Evolutionary conservation across 2,113 vertebrate genomes (phyloP), one percentile per base, ranked within the genome.

Genomic region (Eudyptes chrysolophus): DNA sequence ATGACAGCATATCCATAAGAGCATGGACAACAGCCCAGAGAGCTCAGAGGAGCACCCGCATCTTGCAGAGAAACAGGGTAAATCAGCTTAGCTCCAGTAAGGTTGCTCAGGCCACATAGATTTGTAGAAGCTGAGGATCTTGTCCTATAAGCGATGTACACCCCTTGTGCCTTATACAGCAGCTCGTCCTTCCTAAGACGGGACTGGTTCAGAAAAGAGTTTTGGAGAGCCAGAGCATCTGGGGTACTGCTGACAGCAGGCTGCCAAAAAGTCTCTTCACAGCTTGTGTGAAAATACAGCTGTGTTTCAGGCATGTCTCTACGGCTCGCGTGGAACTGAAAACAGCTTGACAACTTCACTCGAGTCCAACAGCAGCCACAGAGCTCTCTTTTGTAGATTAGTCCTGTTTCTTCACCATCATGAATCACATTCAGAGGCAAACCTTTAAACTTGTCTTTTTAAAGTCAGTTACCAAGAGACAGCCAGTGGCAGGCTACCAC

Each of bases 141-240:
- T 32, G 16, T 49, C 13, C 89, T 13, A 5, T 0, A 30, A 13
- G 14, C 0, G 12, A 52, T 2, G 24, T 0, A 16, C 4, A 42
- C 22, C 21, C 29, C 29, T 11, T 3, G 1, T 5, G 49, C 62
- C 71, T 57, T 25, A 18, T 1, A 24, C 60, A 48, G 36, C 60
- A 64, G 76, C 72, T 58, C 4, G 0, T 14, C 76, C 54, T 51
- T 34, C 71, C 57, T 42, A 6, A 22, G 69, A 34, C 2, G 3
- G 57, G 38, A 84, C 3, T 1, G 2, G 38, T 36, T 62, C 69
- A 30, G 60, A 57, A 38, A 58, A n/a, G 12, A 46, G 36, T 20
- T 94, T 61, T n/a, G 69, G 68, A 46, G 80, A 74, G 62, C 21
- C 27, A 9, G 24, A 54, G 55, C 49, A 61, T 29, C 32, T 19